A percentile compares a stretch with the other conserved stretches of the same genome.
phyloP scores from a whole-genome alignment of 2,888 invertebrate genomes.

The Lumbricus terrestris region DNA sequence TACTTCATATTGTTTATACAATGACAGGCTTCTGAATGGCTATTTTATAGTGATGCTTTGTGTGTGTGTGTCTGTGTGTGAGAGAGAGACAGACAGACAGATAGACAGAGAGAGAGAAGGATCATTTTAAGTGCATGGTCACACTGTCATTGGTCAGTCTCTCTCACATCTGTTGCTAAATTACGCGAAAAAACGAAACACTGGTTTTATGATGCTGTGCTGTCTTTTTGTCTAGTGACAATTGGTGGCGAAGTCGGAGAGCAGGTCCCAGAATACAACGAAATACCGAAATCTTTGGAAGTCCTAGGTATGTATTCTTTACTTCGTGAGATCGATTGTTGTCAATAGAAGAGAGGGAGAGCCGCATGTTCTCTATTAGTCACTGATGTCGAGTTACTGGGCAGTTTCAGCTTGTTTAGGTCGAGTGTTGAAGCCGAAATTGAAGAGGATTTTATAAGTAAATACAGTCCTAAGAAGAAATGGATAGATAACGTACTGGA shows the following conservation, averaged over 20 bases:
- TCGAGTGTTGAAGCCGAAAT: background rate
- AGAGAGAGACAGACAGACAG: too few species aligned
- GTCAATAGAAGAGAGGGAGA: background rate
- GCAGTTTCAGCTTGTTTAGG: background rate
- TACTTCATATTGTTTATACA: too few species aligned
- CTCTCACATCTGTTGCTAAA: too few species aligned
- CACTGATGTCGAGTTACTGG: background rate
- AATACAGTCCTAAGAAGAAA: too few species aligned
- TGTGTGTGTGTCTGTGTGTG: too few species aligned
- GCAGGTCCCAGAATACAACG: background rate
- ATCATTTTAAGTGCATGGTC: too few species aligned
- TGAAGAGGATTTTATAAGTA: too few species aligned
- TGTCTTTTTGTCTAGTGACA: conserved; percentile 18
- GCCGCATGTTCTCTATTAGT: background rate
- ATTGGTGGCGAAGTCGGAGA: background rate
- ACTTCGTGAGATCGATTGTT: background rate
- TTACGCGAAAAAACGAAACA: background rate
- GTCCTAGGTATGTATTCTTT: background rate
- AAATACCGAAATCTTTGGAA: background rate
- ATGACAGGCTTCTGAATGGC: too few species aligned
- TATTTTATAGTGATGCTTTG: too few species aligned
- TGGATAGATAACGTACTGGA: too few species aligned
- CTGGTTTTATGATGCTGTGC: background rate
- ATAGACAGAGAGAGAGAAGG: too few species aligned
- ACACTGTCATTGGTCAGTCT: too few species aligned